These are phyloP conservation scores for Drosophila fulvimacula DNA, from an alignment of 2,888 invertebrate genomes.

Conservation along the genomic window DNA sequence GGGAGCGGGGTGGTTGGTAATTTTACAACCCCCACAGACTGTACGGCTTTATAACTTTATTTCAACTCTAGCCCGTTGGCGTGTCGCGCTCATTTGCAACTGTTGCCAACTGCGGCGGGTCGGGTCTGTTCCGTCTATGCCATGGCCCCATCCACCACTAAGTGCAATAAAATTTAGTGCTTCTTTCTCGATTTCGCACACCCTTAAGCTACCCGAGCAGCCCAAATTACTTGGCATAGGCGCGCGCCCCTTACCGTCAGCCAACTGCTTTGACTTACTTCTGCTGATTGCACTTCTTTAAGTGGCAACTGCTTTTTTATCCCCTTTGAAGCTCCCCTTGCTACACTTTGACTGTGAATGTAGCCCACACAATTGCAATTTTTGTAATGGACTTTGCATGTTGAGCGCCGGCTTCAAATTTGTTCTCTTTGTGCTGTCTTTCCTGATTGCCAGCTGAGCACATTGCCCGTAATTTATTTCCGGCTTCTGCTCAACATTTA, in stretches of 20 bases:
- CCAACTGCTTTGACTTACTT: constrained; percentile 64
- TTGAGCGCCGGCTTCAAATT: constrained; percentile 46
- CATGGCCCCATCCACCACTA: constrained; percentile 1
- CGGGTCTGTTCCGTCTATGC: background rate
- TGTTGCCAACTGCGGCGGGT: constrained; percentile 33
- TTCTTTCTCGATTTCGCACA: constrained; percentile 72
- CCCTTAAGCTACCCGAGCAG: constrained; percentile 43
- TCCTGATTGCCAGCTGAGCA: constrained; percentile 44
- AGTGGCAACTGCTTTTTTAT: constrained; percentile 59
- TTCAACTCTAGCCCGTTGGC: constrained; percentile 54
- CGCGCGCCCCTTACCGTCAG: constrained; percentile 26
- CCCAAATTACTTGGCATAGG: constrained; percentile 37
- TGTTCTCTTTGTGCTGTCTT: constrained; percentile 37
- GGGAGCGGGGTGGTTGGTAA: constrained; percentile 15
- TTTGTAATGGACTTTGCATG: constrained; percentile 75
- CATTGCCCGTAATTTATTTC: constrained; percentile 68
- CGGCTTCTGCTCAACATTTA: constrained; percentile 55
- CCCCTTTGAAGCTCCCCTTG: constrained; percentile 12
- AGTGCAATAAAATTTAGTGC: constrained; percentile 73
- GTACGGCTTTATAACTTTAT: constrained; percentile 73
- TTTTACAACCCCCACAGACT: constrained; percentile 56
- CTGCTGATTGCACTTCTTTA: constrained; percentile 74
- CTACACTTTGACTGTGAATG: constrained; percentile 3
- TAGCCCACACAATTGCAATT: constrained; percentile 60
- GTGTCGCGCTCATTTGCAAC: constrained; percentile 74